These are phyloP conservation scores for Rhabdomys dilectus DNA, from an alignment of 2,113 vertebrate genomes.

Conservation along the genomic window DNA sequence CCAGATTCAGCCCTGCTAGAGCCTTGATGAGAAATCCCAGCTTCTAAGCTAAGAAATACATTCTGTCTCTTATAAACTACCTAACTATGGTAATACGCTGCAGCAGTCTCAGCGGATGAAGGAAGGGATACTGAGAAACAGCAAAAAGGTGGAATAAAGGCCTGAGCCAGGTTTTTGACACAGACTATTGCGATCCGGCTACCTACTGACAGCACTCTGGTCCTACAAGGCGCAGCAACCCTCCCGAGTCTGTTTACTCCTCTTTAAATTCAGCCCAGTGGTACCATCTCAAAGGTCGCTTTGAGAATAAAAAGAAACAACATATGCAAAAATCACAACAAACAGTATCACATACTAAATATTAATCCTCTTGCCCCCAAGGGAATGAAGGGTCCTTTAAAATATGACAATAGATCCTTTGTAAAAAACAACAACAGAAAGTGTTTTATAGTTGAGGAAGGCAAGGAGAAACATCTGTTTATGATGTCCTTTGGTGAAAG, in stretches of 20 bases:
- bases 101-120: background rate
- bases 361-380: constrained; percentile 5
- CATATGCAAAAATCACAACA: constrained; percentile 14
- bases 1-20: background rate
- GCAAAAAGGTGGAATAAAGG: background rate
- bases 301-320: constrained; percentile 55
- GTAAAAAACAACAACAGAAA: constrained; percentile 51
- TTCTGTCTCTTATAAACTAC: background rate
- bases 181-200: background rate
- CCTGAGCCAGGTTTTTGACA: background rate
- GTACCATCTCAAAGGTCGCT: constrained; percentile 1
- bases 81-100: background rate
- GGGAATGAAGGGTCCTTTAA: constrained; percentile 47
- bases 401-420: constrained; percentile 48
- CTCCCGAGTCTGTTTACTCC: background rate
- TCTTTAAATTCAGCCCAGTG: background rate
- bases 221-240: background rate
- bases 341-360: constrained; percentile 44
- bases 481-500: constrained; percentile 55
- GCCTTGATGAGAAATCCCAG: background rate
- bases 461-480: constrained; percentile 61
- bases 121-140: background rate
- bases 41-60: background rate
- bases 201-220: background rate
- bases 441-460: constrained; percentile 66